phyloP scores from a whole-genome alignment of 2,888 invertebrate species.

The Sericinus montela region DNA sequence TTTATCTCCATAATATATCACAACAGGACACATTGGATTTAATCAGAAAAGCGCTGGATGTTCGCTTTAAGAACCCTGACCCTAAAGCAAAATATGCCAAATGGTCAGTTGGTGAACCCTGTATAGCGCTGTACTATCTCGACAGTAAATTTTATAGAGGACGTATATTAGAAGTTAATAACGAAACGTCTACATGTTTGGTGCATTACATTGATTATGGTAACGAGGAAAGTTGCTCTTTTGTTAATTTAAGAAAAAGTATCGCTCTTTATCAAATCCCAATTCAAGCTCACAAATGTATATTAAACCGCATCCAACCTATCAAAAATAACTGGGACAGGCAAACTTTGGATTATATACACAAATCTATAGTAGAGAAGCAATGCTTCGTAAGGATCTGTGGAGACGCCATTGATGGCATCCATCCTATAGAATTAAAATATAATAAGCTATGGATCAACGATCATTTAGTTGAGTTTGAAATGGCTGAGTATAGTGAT shows the following conservation, averaged over 20 bases:
- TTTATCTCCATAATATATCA: slow-evolving; percentile 56
- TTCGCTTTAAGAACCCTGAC: slow-evolving; percentile 61
- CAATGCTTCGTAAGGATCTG: slow-evolving; percentile 69
- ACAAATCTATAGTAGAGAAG: slow-evolving; percentile 79
- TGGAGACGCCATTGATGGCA: slow-evolving; percentile 46
- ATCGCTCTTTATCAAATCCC: slow-evolving; percentile 83
- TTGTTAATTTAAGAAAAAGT: slow-evolving; percentile 79
- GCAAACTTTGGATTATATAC: slow-evolving; percentile 80
- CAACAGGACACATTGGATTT: slow-evolving; percentile 61
- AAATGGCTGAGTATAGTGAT: slow-evolving; percentile 57
- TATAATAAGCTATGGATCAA: slow-evolving; percentile 63
- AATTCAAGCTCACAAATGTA: slow-evolving; percentile 81
- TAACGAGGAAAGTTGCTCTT: slow-evolving; percentile 82
- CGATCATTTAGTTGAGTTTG: slow-evolving; percentile 67
- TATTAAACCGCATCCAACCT: slow-evolving; percentile 64
- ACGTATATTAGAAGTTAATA: slow-evolving; percentile 65
- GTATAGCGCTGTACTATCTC: slow-evolving; percentile 82
- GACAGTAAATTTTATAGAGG: slow-evolving; percentile 87
- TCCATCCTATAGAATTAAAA: slow-evolving; percentile 53
- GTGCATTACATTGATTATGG: slow-evolving; percentile 91
- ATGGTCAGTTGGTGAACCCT: slow-evolving; percentile 83
- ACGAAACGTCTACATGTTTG: slow-evolving; percentile 54
- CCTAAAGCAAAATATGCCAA: slow-evolving; percentile 65
- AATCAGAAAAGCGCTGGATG: slow-evolving; percentile 71
- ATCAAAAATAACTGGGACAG: slow-evolving; percentile 61